phyloP scores from a whole-genome alignment of 2,797 vertebrate species.

The Columba guinea region DNA sequence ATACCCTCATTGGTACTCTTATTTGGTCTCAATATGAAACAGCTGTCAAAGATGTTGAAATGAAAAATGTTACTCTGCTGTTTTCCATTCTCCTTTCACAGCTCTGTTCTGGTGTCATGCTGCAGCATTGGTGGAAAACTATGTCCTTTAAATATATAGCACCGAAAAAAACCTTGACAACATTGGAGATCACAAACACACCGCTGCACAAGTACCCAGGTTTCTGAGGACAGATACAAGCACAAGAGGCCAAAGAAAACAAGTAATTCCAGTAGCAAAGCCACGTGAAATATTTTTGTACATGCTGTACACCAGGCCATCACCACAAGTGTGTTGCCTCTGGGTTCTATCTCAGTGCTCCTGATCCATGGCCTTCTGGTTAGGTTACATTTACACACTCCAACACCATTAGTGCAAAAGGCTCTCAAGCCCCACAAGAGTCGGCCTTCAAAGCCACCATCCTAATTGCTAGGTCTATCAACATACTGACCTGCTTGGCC shows the following conservation, averaged over 20 bases:
- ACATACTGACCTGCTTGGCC: neutral
- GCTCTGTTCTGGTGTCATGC: neutral
- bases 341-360: neutral
- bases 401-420: neutral
- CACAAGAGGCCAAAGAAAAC: neutral
- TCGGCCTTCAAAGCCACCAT: neutral
- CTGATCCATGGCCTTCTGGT: neutral
- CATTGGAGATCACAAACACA: rapidly evolving
- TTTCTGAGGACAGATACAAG: neutral
- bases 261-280: neutral
- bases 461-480: rapidly evolving
- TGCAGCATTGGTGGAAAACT: neutral
- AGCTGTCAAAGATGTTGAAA: neutral
- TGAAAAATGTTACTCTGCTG: neutral
- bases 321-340: neutral
- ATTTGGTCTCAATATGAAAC: neutral
- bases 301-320: neutral
- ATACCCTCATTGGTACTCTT: neutral
- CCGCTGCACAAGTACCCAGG: neutral
- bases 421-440: neutral
- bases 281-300: neutral
- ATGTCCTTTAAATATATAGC: neutral
- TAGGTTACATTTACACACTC: neutral
- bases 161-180: neutral
- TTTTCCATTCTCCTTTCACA: neutral